Evolutionary conservation across 2,797 vertebrate genomes (phyloP), one percentile per base, ranked within the genome.

Genomic region (Eupleurogrammus muticus): DNA sequence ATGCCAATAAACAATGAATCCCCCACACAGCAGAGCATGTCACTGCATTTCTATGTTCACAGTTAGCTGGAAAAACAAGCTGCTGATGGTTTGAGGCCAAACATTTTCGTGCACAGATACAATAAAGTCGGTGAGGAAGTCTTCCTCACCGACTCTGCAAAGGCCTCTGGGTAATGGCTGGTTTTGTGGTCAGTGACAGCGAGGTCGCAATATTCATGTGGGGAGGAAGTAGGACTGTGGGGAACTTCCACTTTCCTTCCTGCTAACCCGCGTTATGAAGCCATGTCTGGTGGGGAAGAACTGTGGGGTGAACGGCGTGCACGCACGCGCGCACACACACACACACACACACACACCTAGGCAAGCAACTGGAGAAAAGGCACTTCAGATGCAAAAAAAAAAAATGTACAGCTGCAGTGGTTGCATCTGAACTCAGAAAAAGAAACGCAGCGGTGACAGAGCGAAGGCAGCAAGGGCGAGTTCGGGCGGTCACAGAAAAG

Each of bases 161-260:
- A 91, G 88, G 76, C 84, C 72, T 91, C 89, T 91, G 90, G 85
- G 92, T 92, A 90, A 89, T 84, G 86, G 80, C 83, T 84, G 91
- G 89, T 93, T 93, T 93, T 94, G 94, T 90, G 94, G 93, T 94
- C 81, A 73, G 70, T 44, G 82, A 89, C 70, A 84, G 83, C 83
- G 73, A 91, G 88, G 86, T 91, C 77, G 63, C 75, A 77, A 86
- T 87, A 80, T 91, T 85, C 80, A 87, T 89, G 87, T 90, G 91
- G 90, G 88, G 90, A 92, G 92, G 92, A 94, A 91, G 89, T 88
- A 88, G 88, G 87, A 88, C 89, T 86, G 84, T 84, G 79, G 88
- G 92, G 92, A 92, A 93, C 92, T 95, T 94, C 92, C 88, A 94
- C 87, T 90, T 92, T 84, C 72, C 90, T 94, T 92, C 91, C 90